Conservation (phyloP, 2,797 vertebrate genomes). For the Brachymystax lenok region DNA sequence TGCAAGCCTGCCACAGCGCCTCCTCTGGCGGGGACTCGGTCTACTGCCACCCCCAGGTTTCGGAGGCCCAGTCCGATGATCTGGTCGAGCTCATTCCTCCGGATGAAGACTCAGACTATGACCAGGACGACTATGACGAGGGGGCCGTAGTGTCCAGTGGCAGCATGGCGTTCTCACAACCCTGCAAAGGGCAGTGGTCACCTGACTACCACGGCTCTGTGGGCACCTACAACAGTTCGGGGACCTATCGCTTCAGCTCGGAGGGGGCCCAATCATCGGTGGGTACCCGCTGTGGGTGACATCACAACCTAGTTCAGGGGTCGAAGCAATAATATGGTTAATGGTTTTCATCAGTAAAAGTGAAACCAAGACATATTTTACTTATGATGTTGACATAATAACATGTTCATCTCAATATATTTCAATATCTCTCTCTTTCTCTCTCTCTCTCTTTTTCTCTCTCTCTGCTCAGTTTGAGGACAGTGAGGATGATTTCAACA, state of each 20-base stretch:
- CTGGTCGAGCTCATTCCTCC: slow-evolving; percentile 84
- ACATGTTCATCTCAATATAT: too few relatives aligned
- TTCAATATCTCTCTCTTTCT: too few relatives aligned
- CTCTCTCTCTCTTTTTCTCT: too few relatives aligned
- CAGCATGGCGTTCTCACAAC: slow-evolving; percentile 86
- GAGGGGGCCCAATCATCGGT: slow-evolving; percentile 96
- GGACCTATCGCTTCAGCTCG: slow-evolving; percentile 90
- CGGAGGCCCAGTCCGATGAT: slow-evolving; percentile 69
- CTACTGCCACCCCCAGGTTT: slow-evolving; percentile 78
- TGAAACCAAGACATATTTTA: too few relatives aligned
- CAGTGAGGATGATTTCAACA: slow-evolving; percentile 95
- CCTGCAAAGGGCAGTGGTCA: slow-evolving; percentile 89
- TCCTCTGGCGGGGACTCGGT: slow-evolving; percentile 79
- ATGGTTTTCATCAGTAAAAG: too few relatives aligned
- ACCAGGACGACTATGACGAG: slow-evolving; percentile 90
- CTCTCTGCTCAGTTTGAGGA: slow-evolving; percentile 88
- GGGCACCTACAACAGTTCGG: slow-evolving; percentile 93
- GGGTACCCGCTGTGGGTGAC: slow-evolving; percentile 55
- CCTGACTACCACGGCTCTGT: slow-evolving; percentile 88
- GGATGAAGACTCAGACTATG: slow-evolving; percentile 88
- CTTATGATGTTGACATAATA: too few relatives aligned
- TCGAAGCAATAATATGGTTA: not conserved
- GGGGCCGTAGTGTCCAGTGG: slow-evolving; percentile 88
- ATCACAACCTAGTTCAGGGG: not conserved
- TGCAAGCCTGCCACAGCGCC: slow-evolving; percentile 65